A percentile compares a stretch with the other conserved stretches of the same genome.
Conservation (phyloP, 2,797 vertebrate species). For the Oreortyx pictus region DNA sequence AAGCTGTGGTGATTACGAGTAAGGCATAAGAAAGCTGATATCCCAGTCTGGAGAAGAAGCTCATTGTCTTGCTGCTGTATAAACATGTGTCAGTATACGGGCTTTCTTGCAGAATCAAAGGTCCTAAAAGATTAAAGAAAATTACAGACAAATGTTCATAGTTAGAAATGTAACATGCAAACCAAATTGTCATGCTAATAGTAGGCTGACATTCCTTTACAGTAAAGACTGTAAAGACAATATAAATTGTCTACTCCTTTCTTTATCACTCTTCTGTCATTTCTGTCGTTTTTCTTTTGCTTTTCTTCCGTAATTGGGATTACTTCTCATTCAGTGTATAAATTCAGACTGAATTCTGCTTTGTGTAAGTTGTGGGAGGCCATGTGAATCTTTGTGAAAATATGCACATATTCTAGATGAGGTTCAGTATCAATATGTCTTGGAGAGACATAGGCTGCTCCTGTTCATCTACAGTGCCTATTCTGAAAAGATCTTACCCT, state of each 20-base stretch:
- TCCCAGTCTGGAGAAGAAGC: background rate
- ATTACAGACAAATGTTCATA: background rate
- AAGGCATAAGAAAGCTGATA: background rate
- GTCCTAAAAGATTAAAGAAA: background rate
- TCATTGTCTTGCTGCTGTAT: background rate
- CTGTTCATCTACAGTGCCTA: background rate
- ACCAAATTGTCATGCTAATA: background rate
- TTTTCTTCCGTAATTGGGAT: background rate
- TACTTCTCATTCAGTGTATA: background rate
- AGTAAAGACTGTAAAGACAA: background rate
- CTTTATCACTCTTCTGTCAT: background rate
- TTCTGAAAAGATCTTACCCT: background rate
- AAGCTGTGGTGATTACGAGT: background rate
- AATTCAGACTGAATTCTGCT: background rate
- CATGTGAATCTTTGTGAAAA: background rate
- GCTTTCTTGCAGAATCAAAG: background rate
- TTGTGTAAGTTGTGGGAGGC: background rate
- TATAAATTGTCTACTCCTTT: background rate
- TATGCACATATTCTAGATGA: background rate
- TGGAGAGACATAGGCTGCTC: background rate
- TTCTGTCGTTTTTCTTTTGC: background rate
- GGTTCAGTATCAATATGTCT: background rate
- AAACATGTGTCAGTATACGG: background rate
- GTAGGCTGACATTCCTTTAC: background rate
- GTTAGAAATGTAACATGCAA: background rate